Base-by-base conservation (phyloP, 2,797 vertebrate species). In the Ptychobarbus kaznakovi region DNA sequence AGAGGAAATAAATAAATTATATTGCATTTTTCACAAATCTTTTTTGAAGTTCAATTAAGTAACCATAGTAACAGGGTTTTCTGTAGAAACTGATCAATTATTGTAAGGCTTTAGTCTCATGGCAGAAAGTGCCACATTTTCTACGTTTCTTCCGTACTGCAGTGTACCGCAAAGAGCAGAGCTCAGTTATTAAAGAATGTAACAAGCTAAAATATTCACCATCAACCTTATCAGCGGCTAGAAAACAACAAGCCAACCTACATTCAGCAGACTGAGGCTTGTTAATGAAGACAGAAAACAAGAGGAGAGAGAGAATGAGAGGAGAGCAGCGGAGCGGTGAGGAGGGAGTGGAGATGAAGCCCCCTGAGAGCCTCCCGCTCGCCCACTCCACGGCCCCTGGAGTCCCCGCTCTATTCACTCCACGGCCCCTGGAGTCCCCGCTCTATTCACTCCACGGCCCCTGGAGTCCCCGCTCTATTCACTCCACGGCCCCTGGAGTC, bases 261-360 rank as follows among this genome's bases (percentile, higher is more conserved):
- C n/a, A 44, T 80, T 77, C 25, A 4, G 63, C 56, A 35, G 65
- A 35, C 63, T 4, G 40, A 76, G 16, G 40, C 32, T 28, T 40
- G 81, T 25, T 83, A 79, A 86, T 82, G 40, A 63, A 79, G 81
- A 86, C 74, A 82, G 74, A 58, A 32, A 72, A 75, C 56, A 49
- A 5, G 65, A 78, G 9, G 49, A 72, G 76, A 16, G 25, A 72
- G 9, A 53, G 72, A 70, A 79, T n/a, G 18, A 73, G 61, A 73
- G 15, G 11, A 53, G 16, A 22, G 56, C 6, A 46, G 35, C 6
- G 61, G 61, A 82, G 73, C 22, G 8, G 16, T 32, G 3, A 61
- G 68, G 81, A 80, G 61, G 42, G 32, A 66, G 72, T 42, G 72
- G 44, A 76, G 82, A 56, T 22, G 66, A 51, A 82, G 53, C 69